A percentile compares a stretch with the other conserved stretches of the same genome.
Conservation (phyloP, 2,113 vertebrate species). For the Cynopterus brachyotis region DNA sequence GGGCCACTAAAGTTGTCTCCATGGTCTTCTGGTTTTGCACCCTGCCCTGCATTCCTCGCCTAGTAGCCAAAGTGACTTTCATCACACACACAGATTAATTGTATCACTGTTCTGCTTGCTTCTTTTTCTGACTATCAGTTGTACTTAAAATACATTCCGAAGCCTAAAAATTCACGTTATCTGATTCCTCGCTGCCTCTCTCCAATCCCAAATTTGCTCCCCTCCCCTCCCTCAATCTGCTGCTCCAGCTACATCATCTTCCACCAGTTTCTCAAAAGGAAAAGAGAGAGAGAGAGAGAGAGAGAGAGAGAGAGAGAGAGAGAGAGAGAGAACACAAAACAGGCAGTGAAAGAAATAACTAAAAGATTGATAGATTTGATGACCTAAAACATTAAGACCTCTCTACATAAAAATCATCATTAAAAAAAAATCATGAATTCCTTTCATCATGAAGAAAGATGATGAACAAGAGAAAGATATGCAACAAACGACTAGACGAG, state of each 20-base stretch:
- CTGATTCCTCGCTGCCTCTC: no score
- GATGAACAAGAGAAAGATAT: not conserved
- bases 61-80: not conserved
- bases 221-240: not conserved
- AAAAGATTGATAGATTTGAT: not conserved
- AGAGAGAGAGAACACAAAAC: no score
- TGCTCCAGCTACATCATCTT: not conserved
- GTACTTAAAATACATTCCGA: not conserved
- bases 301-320: no score
- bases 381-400: not conserved
- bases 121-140: not conserved
- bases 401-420: not conserved
- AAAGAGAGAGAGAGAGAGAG: no score
- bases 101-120: not conserved
- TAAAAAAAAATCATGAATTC: not conserved
- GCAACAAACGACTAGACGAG: not conserved
- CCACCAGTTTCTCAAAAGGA: not conserved
- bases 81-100: not conserved
- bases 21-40: not conserved
- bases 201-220: not conserved
- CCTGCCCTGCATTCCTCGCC: not conserved
- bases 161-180: not conserved
- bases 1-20: not conserved
- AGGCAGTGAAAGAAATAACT: not conserved
- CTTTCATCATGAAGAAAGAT: not conserved